Base-by-base conservation (phyloP, 2,113 vertebrate genomes). In the Marcusenius ussheri region DNA sequence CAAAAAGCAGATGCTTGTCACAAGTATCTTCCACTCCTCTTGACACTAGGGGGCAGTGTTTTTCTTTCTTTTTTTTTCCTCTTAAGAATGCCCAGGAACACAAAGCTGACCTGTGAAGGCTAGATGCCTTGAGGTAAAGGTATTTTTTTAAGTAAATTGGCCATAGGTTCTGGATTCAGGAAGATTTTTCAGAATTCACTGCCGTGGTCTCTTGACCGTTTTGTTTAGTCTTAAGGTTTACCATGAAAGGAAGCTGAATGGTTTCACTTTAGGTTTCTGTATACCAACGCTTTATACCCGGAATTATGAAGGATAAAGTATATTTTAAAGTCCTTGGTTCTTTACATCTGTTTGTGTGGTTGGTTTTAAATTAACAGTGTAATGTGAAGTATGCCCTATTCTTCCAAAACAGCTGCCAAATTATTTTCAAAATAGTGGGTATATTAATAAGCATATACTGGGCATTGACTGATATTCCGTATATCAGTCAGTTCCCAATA, bases 21-120 rank as follows among this genome's bases (percentile, higher is more conserved):
- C 1, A 11, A 58, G 13, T 89, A 88, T 27, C 51, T 7, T 90
- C 89, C 50, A 19, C 53, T 11, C 2, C 8, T 10, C 13, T 3
- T 3, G 42, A 83, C 94, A 89, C 80, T 92, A 95, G 95, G 92
- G 95, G 96, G 95, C 95, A 95, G 92, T 95, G 92, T 95, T 95
- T 93, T 47, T 47, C 83, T 84, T 24, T n/a, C 45, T 47, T 45
- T 84, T 9, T 9, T 83, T 45, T 45, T 19, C 15, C 74, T 5
- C 15, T 83, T 39, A 80, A 77, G 74, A 77, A 80, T 80, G 4
- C 11, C 27, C 31, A 45, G 35, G 45, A 83, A 46, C 19, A 46
- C 39, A 45, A 46, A 45, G 17, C 80, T 83, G 70, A 39, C 70
- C 74, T n/a, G 83, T 21, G n/a, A 4, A 46, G 42, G 0, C 45